Percentiles rank a stretch among this genome's conserved stretches.
Conservation (phyloP, 1,140 invertebrate species). For the Sycobia sp. region DNA sequence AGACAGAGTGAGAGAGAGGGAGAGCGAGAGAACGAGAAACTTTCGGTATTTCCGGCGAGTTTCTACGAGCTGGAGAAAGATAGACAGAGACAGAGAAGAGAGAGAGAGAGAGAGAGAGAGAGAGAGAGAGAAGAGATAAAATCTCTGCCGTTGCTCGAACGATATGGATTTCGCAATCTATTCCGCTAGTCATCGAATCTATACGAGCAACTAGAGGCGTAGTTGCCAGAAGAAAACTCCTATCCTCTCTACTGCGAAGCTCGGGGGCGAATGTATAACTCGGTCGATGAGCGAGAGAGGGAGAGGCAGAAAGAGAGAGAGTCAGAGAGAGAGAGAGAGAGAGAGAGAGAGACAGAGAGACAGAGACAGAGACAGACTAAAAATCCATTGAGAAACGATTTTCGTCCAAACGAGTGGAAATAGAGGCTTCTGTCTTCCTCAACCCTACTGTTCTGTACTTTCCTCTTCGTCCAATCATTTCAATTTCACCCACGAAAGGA, state of each 20-base stretch:
- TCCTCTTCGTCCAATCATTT: background rate
- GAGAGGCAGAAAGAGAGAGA: no score
- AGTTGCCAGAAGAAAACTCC: constrained; percentile 20
- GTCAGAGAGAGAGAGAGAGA: no score
- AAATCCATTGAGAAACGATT: constrained; percentile 18
- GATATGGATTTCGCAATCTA: constrained; percentile 31
- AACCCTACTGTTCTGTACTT: background rate
- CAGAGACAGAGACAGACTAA: no score
- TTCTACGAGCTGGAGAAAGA: background rate
- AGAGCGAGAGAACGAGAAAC: background rate
- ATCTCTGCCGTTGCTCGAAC: background rate
- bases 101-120: background rate
- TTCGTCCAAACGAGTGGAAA: constrained; percentile 7
- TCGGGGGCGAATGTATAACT: constrained; percentile 9
- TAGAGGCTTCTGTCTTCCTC: background rate
- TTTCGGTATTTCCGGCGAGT: background rate
- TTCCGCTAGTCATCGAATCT: constrained; percentile 28
- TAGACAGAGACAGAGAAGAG: background rate
- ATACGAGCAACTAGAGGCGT: background rate
- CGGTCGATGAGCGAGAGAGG: no score
- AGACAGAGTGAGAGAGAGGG: background rate
- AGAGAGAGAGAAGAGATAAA: no score
- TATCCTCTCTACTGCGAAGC: no score
- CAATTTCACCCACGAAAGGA: constrained; percentile 16
- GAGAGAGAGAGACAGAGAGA: no score